Conservation (phyloP, 2,888 invertebrate genomes). For the Sacculina carcini region DNA sequence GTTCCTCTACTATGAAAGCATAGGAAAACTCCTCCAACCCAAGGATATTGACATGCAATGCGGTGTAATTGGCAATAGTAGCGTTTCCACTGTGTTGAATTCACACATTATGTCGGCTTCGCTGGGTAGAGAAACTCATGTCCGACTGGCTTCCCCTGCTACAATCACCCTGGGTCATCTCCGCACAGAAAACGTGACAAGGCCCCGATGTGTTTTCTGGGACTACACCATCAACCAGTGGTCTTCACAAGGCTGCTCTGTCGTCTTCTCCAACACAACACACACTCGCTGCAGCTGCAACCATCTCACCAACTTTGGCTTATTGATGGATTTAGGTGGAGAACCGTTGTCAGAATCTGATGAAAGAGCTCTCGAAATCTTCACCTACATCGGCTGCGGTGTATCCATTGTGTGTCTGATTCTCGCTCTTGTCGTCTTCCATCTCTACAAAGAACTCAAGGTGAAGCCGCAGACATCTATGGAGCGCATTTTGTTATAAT, state of each 20-base stretch:
- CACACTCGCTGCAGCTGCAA: constrained; percentile 13
- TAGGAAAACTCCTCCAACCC: constrained; percentile 12
- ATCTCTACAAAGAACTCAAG: constrained; percentile 52
- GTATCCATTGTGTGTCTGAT: constrained; percentile 52
- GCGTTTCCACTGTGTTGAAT: constrained; percentile 43
- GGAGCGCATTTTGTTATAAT: too few species aligned
- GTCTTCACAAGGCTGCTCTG: constrained; percentile 67
- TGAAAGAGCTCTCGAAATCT: constrained; percentile 35
- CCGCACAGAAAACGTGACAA: constrained; percentile 58
- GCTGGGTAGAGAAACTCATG: constrained; percentile 50
- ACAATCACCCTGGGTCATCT: constrained; percentile 56
- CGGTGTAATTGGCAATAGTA: constrained; percentile 17
- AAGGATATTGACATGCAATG: constrained; percentile 8
- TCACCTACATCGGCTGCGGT: constrained; percentile 55
- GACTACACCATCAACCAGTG: constrained; percentile 60
- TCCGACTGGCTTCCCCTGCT: constrained; percentile 60
- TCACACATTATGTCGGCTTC: constrained; percentile 75
- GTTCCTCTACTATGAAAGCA: constrained; percentile 44
- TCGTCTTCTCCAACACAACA: constrained; percentile 39
- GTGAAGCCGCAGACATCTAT: too few species aligned
- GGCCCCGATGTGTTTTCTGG: constrained; percentile 81
- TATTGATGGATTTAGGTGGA: constrained; percentile 13
- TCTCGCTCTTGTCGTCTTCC: constrained; percentile 50
- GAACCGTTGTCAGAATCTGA: constrained; percentile 9
- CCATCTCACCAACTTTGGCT: constrained; percentile 14